Evolutionary conservation across 2,113 vertebrate species (phyloP).

Genomic region (Antennarius striatus): DNA sequence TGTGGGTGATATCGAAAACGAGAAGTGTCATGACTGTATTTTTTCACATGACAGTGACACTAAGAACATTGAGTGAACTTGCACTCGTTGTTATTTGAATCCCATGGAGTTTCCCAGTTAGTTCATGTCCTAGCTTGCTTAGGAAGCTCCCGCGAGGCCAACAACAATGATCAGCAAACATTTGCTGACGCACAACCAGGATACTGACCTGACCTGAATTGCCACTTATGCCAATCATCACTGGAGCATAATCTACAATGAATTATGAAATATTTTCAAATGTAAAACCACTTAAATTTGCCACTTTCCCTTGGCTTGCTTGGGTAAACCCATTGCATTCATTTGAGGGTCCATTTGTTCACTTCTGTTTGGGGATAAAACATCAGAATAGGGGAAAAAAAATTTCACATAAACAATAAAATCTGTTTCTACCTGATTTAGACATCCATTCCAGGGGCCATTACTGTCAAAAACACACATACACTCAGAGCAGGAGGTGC

Average conservation of each 20-base stretch:
- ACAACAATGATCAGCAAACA: slow-evolving; percentile 8
- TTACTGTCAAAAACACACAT: slow-evolving; percentile 52
- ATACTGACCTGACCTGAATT: slow-evolving; percentile 8
- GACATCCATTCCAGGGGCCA: slow-evolving; percentile 51
- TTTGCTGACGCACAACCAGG: slow-evolving; percentile 25
- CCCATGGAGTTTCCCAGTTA: slow-evolving; percentile 6
- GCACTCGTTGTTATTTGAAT: slow-evolving; percentile 14
- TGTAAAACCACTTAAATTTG: slow-evolving; percentile 4
- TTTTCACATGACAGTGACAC: slow-evolving; percentile 15
- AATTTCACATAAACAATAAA: slow-evolving; percentile 13
- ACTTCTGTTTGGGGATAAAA: slow-evolving; percentile 21
- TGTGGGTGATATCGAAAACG: slow-evolving; percentile 35
- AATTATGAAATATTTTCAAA: neutral
- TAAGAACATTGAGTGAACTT: slow-evolving; percentile 32
- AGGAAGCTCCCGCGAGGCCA: slow-evolving; percentile 17
- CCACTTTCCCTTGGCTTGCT: neutral
- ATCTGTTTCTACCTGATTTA: slow-evolving; percentile 56
- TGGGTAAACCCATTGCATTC: slow-evolving; percentile 10
- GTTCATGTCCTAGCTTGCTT: slow-evolving; percentile 9
- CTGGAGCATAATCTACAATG: neutral
- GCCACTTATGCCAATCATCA: neutral
- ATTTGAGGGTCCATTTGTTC: slow-evolving; percentile 16
- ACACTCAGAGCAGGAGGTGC: slow-evolving; percentile 53
- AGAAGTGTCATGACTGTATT: slow-evolving; percentile 7
- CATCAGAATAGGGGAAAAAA: slow-evolving; percentile 18